A percentile compares a stretch with the other conserved stretches of the same genome.
Conservation (phyloP, 2,113 vertebrate genomes). For the Gallinago paraguaiae region DNA sequence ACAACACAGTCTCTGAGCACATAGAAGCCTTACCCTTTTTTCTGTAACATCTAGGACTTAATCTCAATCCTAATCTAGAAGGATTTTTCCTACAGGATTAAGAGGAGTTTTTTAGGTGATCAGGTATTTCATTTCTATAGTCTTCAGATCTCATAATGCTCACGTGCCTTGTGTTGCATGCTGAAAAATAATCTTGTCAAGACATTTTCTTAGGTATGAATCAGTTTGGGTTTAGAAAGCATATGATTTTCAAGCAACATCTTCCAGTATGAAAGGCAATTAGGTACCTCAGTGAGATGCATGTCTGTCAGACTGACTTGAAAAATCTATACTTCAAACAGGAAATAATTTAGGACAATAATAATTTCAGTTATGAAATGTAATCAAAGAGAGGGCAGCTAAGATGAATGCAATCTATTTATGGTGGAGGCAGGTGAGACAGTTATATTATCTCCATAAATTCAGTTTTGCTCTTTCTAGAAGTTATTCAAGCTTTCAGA, state of each 20-base stretch:
- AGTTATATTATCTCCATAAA: constrained; percentile 21
- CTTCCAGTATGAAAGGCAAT: neutral
- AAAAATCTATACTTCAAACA: constrained; percentile 39
- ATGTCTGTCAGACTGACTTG: neutral
- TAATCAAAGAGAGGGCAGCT: constrained; percentile 5
- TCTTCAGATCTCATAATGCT: neutral
- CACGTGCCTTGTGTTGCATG: neutral
- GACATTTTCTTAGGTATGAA: neutral
- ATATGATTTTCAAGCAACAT: neutral
- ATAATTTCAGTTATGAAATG: constrained; percentile 26
- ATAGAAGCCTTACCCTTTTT: neutral
- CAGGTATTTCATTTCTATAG: neutral
- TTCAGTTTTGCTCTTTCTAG: neutral
- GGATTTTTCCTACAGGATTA: neutral
- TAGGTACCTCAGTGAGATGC: neutral
- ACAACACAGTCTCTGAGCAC: neutral
- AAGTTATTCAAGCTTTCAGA: neutral
- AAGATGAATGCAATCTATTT: constrained; percentile 10
- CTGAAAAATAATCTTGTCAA: neutral
- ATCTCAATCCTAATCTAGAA: neutral
- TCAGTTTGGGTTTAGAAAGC: neutral
- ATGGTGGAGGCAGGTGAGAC: neutral
- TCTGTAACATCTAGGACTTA: neutral
- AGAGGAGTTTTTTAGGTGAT: neutral
- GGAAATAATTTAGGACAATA: constrained; percentile 35